A percentile compares a stretch with the other conserved stretches of the same genome.
Conservation (phyloP, 2,113 vertebrate genomes). For the Lipotes vexillifer region DNA sequence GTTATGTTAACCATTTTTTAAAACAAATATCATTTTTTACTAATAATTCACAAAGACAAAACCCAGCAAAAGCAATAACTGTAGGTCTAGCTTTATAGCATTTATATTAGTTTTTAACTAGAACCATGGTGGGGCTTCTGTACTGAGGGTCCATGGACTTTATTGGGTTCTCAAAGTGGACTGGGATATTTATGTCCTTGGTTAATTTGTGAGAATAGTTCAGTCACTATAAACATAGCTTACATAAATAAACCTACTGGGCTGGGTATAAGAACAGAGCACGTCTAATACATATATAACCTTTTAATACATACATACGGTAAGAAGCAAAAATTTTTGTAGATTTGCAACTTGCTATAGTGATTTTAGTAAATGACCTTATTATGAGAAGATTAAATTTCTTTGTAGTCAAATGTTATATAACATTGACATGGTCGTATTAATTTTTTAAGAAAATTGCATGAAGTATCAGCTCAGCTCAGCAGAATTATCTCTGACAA, state of each 20-base stretch:
- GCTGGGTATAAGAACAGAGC: neutral
- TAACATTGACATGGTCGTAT: neutral
- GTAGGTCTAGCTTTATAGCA: neutral
- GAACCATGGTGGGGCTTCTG: neutral
- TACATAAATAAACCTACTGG: neutral
- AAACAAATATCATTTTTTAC: neutral
- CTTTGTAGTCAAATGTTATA: neutral
- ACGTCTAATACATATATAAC: neutral
- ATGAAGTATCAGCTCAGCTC: neutral
- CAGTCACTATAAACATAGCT: neutral
- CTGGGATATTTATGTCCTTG: neutral
- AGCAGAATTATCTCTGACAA: neutral
- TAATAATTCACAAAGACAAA: neutral
- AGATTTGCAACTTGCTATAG: neutral
- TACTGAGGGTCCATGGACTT: neutral
- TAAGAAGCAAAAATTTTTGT: neutral
- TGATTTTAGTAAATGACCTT: conserved; percentile 18
- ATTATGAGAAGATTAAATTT: conserved; percentile 3
- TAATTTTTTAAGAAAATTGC: conserved; percentile 16
- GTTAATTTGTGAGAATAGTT: neutral
- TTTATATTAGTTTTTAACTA: neutral
- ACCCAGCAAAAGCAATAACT: neutral
- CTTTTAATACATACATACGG: neutral
- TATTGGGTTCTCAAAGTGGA: neutral
- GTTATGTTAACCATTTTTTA: neutral